phyloP scores from a whole-genome alignment of 2,113 vertebrate genomes.

The Pangasianodon hypophthalmus region DNA sequence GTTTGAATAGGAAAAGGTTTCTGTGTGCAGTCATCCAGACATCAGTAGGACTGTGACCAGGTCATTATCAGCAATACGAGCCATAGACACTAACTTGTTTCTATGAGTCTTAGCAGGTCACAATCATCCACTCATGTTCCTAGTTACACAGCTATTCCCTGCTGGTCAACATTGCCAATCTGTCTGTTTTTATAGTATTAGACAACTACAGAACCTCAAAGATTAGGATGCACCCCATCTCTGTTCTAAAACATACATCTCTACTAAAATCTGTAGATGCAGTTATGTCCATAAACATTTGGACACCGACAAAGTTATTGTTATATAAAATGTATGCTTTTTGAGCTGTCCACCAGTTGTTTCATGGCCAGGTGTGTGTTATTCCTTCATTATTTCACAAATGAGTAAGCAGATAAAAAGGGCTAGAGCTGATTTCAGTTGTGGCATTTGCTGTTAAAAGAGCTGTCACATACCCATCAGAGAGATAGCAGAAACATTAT shows the following conservation, averaged over 20 bases:
- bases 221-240: not conserved
- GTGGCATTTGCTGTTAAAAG: too few relatives aligned
- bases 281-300: not conserved
- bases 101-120: not conserved
- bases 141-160: not conserved
- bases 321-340: not conserved
- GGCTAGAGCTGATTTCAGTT: too few relatives aligned
- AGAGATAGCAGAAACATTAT: too few relatives aligned
- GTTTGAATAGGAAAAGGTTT: constrained; percentile 10
- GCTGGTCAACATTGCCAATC: not conserved
- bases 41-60: not conserved
- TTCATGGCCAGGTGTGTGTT: too few relatives aligned
- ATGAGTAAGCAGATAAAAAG: too few relatives aligned
- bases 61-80: not conserved
- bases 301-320: not conserved
- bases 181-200: not conserved
- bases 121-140: not conserved
- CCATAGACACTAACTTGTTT: not conserved
- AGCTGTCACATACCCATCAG: too few relatives aligned
- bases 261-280: not conserved
- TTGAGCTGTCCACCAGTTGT: not conserved
- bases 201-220: not conserved
- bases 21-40: not conserved
- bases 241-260: not conserved
- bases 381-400: too few relatives aligned